phyloP scores from a whole-genome alignment of 2,888 invertebrate species.

The Eutolmus rufibarbis region DNA sequence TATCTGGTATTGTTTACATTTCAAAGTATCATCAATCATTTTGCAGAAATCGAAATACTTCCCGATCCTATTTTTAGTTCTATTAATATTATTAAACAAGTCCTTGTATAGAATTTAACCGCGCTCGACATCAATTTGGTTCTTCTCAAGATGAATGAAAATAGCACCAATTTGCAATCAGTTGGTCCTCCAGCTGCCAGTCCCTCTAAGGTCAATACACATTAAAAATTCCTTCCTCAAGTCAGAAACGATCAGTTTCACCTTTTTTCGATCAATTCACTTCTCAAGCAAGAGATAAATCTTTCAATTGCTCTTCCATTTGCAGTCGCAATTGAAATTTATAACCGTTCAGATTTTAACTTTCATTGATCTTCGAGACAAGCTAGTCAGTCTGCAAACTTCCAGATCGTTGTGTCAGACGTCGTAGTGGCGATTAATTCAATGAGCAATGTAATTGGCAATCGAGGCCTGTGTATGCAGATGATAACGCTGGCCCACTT shows the following conservation, averaged over 20 bases:
- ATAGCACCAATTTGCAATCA: neutral
- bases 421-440: neutral
- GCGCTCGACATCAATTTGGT: neutral
- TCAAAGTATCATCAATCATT: neutral
- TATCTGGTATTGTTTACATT: neutral
- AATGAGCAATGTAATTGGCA: constrained; percentile 1
- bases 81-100: neutral
- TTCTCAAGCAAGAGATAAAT: neutral
- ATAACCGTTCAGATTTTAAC: neutral
- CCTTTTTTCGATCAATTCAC: constrained; percentile 6
- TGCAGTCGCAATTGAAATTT: constrained; percentile 6
- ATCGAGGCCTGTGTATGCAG: neutral
- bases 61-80: neutral
- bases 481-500: neutral
- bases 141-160: neutral
- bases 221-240: constrained; percentile 15
- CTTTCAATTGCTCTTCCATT: constrained; percentile 6
- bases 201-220: neutral
- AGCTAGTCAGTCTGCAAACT: neutral
- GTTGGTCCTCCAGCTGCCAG: neutral
- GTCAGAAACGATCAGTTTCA: neutral
- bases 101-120: neutral
- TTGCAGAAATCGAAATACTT: neutral
- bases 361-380: neutral
- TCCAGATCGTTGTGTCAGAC: neutral